phyloP scores from a whole-genome alignment of 1,140 invertebrate genomes.

The Drosophila micromelanica region DNA sequence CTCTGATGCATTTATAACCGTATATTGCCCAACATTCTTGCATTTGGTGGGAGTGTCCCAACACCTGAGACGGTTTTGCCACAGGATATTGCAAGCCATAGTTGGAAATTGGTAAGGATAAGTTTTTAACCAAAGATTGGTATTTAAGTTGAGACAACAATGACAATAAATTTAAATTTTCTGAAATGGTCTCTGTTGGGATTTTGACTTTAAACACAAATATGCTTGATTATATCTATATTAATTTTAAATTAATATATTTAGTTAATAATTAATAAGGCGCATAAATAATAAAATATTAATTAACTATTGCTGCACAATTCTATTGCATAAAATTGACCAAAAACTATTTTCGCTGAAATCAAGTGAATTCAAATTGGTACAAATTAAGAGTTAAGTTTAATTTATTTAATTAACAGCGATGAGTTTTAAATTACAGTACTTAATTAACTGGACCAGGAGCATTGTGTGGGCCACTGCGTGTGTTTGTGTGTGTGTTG shows the following conservation, averaged over 20 bases:
- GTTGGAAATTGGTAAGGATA: background rate
- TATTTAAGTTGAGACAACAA: background rate
- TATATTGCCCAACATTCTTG: too few species aligned
- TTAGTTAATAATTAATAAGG: too few species aligned
- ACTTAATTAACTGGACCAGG: slow-evolving; percentile 59
- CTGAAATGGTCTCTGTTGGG: background rate
- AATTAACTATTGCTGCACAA: too few species aligned
- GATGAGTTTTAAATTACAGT: slow-evolving; percentile 62
- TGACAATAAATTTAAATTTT: slow-evolving; percentile 1
- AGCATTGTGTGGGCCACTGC: slow-evolving; percentile 20
- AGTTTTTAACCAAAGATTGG: background rate
- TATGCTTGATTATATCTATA: background rate
- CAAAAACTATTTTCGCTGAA: too few species aligned
- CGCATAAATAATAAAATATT: too few species aligned
- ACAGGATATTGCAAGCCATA: slow-evolving; percentile 6
- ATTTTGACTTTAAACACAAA: slow-evolving; percentile 17
- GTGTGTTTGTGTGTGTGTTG: slow-evolving; percentile 18
- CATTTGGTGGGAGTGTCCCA: background rate
- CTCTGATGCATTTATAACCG: too few species aligned
- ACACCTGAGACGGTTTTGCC: slow-evolving; percentile 4
- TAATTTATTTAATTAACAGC: slow-evolving; percentile 67
- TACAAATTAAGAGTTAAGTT: slow-evolving; percentile 32
- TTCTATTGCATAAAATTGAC: too few species aligned
- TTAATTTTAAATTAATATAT: too few species aligned
- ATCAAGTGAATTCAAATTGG: too few species aligned